Base-by-base conservation (phyloP, 2,797 vertebrate genomes). In the Brachyrhaphis roseni region DNA sequence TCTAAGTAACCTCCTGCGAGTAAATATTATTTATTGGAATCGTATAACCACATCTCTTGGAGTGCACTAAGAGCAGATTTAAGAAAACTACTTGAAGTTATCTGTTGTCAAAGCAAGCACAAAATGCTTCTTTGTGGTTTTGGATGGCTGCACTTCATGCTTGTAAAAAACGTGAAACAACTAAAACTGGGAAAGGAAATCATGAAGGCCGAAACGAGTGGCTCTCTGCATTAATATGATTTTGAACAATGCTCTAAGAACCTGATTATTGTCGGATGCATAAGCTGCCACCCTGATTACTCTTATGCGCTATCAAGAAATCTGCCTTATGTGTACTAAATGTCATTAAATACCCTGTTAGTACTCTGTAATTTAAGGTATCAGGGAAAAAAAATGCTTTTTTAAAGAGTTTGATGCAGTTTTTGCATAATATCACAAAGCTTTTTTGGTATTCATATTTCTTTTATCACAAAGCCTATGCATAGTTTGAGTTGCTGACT, bases 241-340 rank as follows among this genome's bases (percentile, higher is more conserved):
- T 71, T 28, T n/a, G 26, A n/a, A 71, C 26, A 45, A 45, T 1
- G 39, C 57, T 47, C n/a, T 64, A 64, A 47, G 53, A 62, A 68
- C 64, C 34, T 77, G 76, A 70, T 77, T 70, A 70, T 49, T 68
- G 46, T 26, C 28, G 12, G 75, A 20, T n/a, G 62, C 59, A 49
- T 5, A 68, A 41, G 23, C 39, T 41, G 36, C 64, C 64, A 68
- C 20, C 8, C 36, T 41, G 64, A 68, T 68, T 68, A 68, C 36
- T 3, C 20, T 39, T 68, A 39, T 68, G 64, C 3, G 20, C 31
- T 1, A 36, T 31, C 53, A 28, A 4, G 23, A 74, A 57, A 43
- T 75, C 39, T 31, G 39, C 39, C 43, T 75, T 75, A 39, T 75
- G 74, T 41, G 53, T 11, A 75, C 39, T 15, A 26, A 74, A 55